Base-by-base conservation (phyloP, 2,888 invertebrate species). In the Agelastica alni region DNA sequence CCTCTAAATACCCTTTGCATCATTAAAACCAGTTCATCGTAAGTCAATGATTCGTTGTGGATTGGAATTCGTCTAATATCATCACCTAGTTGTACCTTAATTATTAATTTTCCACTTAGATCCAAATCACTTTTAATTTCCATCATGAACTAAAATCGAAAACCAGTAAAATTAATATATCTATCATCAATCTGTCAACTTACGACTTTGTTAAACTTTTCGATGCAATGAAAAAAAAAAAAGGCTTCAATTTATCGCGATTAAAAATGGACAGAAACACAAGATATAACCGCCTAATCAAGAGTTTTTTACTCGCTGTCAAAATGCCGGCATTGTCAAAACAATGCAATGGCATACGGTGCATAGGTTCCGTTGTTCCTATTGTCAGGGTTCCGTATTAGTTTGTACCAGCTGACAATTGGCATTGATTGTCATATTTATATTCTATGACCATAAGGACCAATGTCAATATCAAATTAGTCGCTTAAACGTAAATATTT, bases 21-120 rank as follows among this genome's bases (percentile, higher is more conserved):
- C 87, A 88, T 87, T 48, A 87, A 75, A 46, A 87, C 81, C 44
- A 87, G 73, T 71, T 87, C 84, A 72, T 84, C 84, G 67, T 85
- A 86, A 0, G 86, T 87, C 63, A 87, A 83, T 53, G 87, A 86
- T 72, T 87, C 86, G 77, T 87, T 87, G 73, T 86, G 85, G 52
- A 87, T 86, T 5, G 86, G 84, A 59, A 87, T 85, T 61, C 85
- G 78, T 13, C 86, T 77, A 55, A 86, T 85, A 74, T 86, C 87
- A 71, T 85, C 84, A 13, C 82, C 85, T 51, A 86, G 76, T 70
- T 84, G 83, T 58, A 80, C 79, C 76, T 81, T 81, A 60, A 81
- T 80, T 58, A 81, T 80, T 63, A 81, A 69, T 75, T 81, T 80
- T 53, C 80, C 80, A 65, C 76, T 78, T 60, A 80, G 71, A 70